Evolutionary conservation across 1,140 invertebrate species (phyloP), one percentile per base, ranked within the genome.

Genomic region (Cecropterus lyciades): DNA sequence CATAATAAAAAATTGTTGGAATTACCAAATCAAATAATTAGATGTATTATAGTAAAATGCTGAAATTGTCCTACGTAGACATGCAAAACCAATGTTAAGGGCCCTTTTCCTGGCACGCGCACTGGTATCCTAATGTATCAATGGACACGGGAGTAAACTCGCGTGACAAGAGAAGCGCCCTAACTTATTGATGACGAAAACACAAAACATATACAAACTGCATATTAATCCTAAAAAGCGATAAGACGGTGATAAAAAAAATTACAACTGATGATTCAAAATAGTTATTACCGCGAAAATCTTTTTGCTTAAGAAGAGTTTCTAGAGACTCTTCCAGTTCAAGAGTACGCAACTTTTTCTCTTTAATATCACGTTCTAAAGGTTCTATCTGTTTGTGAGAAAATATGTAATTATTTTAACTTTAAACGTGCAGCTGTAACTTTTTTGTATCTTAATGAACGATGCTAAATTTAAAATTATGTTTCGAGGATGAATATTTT

Each of bases 321-420:
- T 96, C 94, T 67, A 97, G 83, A 75, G 97, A 96, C 14, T 93
- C 93, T 82, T 96, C 95, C 93, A 96, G 94, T 65, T 97, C 95
- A 52, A 94, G 93, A 45, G 97, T 97, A 82, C 97, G 96, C 40
- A 96, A 94, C 70, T 96, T 96, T 87, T 97, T 95, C 46, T 96
- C 95, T 79, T 95, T 95, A 46, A 98, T 98, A 75, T 95, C 95
- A 37, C 93, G 89, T 72, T 98, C 96, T 67, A 96, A 94, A 0
- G 97, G 97, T 78, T 98, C 96, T 75, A 98, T 96, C 90, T 98
- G 95, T 91, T 95, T 94, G 48, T 68, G 65, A 71, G 48, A 65
- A 68, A 63, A 79, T 55, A n/a, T n/a, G 70, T 40, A 16, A 71
- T 57, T 66, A 51, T 64, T 56, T 65, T 59, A 51, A 68, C 55